Conservation (phyloP, 2,797 vertebrate species). For the Todus mexicanus region DNA sequence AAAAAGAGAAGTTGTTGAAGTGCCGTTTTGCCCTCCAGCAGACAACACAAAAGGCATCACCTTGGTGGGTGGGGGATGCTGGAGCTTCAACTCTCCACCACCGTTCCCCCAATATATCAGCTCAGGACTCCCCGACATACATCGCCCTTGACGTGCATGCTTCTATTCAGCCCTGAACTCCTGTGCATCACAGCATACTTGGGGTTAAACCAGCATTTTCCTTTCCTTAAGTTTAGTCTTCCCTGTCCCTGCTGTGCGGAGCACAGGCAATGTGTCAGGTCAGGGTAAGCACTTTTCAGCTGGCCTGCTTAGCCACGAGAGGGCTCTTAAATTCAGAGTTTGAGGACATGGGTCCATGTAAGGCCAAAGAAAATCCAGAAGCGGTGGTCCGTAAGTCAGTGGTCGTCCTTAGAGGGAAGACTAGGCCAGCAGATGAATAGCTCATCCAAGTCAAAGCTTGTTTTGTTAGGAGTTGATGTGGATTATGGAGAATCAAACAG, state of each 20-base stretch:
- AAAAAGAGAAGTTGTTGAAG: background rate
- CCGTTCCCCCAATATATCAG: rapidly evolving
- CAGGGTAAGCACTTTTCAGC: background rate
- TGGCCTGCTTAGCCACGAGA: background rate
- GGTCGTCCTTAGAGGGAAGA: background rate
- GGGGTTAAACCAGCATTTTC: background rate
- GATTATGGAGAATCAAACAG: background rate
- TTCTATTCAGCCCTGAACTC: background rate
- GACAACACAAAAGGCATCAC: background rate
- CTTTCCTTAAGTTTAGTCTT: background rate
- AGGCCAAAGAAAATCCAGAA: background rate
- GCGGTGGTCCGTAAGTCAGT: background rate
- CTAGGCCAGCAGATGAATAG: background rate
- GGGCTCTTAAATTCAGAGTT: background rate
- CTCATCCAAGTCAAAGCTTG: background rate
- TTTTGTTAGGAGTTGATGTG: background rate
- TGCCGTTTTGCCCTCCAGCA: background rate
- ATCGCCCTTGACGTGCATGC: background rate
- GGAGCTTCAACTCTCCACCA: background rate
- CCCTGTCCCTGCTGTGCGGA: background rate
- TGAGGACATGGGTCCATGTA: background rate
- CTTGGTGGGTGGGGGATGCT: background rate
- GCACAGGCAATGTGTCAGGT: background rate
- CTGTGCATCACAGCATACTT: background rate
- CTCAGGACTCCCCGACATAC: rapidly evolving